Base-by-base conservation (phyloP, 2,797 vertebrate species). In the Erethizon dorsatum region DNA sequence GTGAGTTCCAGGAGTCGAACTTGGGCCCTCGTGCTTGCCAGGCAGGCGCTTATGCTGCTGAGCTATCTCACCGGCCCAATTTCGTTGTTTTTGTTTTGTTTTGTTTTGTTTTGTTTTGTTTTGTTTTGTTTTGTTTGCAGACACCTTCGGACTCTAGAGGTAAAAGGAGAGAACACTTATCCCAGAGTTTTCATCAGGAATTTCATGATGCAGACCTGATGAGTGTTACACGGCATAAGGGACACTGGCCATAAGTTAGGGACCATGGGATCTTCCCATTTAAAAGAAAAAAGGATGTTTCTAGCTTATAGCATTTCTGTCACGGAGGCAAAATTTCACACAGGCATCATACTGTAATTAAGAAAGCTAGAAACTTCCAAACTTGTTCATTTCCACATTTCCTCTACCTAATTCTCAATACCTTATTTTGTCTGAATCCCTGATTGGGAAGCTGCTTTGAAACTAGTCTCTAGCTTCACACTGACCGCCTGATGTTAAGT, bases 331-430 rank as follows among this genome's bases (percentile, higher is more conserved):
- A 63, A 90, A 63, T 47, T 63, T 77, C 54, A 71, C 0, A 15
- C 18, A 15, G 50, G n/a, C 14, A 59, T 50, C 45, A 22, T 20
- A 63, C 82, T 90, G 33, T 45, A 47, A 57, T 69, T 41, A 84
- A n/a, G 65, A 90, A 94, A n/a, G 47, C 10, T 24, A 80, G 57
- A 89, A 54, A 71, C 24, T 45, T 78, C 5, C 59, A 89, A 52
- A 33, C 9, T 31, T 61, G n/a, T 14, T 84, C 33, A 78, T 77
- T 17, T 88, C 57, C 59, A 10, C 78, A 87, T 71, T 94, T 73
- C 69, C 75, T 91, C 59, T 87, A 59, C 45, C 56, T 71, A 13
- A 1, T 77, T 78, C 47, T 97, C 71, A 90, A 57, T 71, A 90
- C 31, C 14, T 59, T 89, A 52, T 83, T 83, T 96, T 80, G 20